Evolutionary conservation across 2,113 vertebrate genomes (phyloP), one percentile per base, ranked within the genome.

Genomic region (Anseranas semipalmata): DNA sequence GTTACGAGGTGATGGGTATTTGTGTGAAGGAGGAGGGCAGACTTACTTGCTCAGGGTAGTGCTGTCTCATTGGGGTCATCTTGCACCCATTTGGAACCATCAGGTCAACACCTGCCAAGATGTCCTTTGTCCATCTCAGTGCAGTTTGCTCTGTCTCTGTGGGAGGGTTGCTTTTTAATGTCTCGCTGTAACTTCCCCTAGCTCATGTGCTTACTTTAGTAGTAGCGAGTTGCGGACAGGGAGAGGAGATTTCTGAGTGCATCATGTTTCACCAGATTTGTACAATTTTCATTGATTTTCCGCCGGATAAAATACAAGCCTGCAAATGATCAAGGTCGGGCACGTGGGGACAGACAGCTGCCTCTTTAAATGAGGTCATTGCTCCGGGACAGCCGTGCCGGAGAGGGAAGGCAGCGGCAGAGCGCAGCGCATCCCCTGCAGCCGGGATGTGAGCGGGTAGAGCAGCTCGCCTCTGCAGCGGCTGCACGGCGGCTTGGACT

Each of bases 221-320:
- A 90, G 63, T 39, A 24, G 83, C 5, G 48, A 74, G 10, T 53
- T 84, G 7, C 53, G 59, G 59, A 25, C 0, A 0, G 62, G 52
- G 52, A 43, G 72, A 48, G 48, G 52, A n/a, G 21, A 32, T n/a
- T 82, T 52, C 88, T 20, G 73, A n/a, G 46, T n/a, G 94, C 83
- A 33, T 82, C 62, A 0, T 53, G 48, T 94, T 95, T 89, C 81
- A 28, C 30, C 48, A 28, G 60, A 59, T 89, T 77, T 72, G 76
- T 84, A 78, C 60, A 39, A 25, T 80, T 88, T 52, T n/a, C 75
- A 96, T 96, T 37, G 96, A 96, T 96, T 96, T 96, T 94, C 75
- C 78, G 41, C 45, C 71, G 94, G 43, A 39, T 71, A 82, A 79
- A 75, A 68, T 48, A 12, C 52, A 62, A 55, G 74, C 59, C 58